Conservation (phyloP, 2,113 vertebrate genomes). For the Hemichromis elongatus region DNA sequence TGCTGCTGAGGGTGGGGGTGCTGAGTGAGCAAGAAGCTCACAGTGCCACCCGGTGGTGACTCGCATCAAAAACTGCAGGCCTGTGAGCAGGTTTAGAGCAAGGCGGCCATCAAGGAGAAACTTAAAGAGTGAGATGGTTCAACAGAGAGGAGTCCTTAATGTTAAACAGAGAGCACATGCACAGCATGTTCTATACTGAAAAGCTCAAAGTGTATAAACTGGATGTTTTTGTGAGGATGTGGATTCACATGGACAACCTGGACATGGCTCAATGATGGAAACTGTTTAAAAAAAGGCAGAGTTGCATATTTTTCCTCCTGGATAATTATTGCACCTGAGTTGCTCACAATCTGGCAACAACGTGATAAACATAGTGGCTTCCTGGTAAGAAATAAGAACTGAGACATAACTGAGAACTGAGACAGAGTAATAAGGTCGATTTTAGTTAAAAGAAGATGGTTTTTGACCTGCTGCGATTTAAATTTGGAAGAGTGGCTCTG, state of each 20-base stretch:
- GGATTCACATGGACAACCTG: background rate
- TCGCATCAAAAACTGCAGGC: background rate
- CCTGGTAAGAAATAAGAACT: background rate
- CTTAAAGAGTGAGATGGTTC: background rate
- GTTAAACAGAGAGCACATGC: background rate
- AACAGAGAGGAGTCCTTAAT: background rate
- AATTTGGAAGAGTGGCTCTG: background rate
- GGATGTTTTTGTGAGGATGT: background rate
- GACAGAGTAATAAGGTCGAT: background rate
- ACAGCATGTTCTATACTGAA: background rate
- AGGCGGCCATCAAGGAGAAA: background rate
- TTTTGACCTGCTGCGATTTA: background rate
- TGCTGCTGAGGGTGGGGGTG: background rate
- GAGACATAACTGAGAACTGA: background rate
- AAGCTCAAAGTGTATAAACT: background rate
- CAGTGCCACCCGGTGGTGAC: slow-evolving; percentile 26
- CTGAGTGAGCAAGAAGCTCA: background rate
- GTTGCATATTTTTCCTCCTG: background rate
- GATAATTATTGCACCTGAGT: background rate
- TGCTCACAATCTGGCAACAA: background rate
- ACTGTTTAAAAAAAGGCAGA: background rate
- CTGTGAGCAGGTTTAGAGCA: background rate
- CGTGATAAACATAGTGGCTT: background rate
- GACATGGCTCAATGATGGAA: background rate
- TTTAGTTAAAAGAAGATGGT: background rate